Evolutionary conservation across 2,888 invertebrate species (phyloP), one percentile per base, ranked within the genome.

Genomic region (Melieria picta): DNA sequence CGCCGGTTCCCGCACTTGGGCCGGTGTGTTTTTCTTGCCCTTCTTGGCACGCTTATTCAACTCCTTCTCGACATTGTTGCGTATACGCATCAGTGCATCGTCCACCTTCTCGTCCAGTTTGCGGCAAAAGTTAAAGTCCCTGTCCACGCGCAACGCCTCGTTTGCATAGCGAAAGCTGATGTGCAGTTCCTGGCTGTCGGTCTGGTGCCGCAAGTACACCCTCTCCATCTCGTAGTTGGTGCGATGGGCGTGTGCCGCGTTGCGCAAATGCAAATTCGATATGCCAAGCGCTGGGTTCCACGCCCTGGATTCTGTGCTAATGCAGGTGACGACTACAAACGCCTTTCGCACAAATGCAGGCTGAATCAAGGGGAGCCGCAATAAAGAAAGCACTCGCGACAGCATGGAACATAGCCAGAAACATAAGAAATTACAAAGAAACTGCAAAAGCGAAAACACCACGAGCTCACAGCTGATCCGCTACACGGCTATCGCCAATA

Each of bases 91-190:
- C 45, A 92, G 84, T 75, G 93, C 90, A 63, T 83, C 86, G 48
- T 89, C 87, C 10, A 94, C 86, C 55, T 86, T 89, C 87, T 94
- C 94, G 16, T 88, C 81, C 5, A 90, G 83, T 65, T 89, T 89
- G 74, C 94, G 88, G 71, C 89, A 89, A 77, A 95, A 91, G 86
- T 94, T 94, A 79, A 94, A 94, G 75, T 91, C 90, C 72, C 93
- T 88, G 72, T 91, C 88, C 4, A 92, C 80, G 4, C 87, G 88
- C 5, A 88, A 78, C 0, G 84, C 80, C 4, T 85, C 76, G 79
- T 90, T 88, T 0, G 81, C 81, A 76, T 89, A 90, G 42, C 88
- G 88, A 78, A 92, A 90, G 4, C 88, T 88, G 45, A 92, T 87
- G 75, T 90, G 87, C 77, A 91, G 89, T 10, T 88, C 87, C n/a